Evolutionary conservation across 2,797 vertebrate genomes (phyloP).

Genomic region (Sebastes diploproa): DNA sequence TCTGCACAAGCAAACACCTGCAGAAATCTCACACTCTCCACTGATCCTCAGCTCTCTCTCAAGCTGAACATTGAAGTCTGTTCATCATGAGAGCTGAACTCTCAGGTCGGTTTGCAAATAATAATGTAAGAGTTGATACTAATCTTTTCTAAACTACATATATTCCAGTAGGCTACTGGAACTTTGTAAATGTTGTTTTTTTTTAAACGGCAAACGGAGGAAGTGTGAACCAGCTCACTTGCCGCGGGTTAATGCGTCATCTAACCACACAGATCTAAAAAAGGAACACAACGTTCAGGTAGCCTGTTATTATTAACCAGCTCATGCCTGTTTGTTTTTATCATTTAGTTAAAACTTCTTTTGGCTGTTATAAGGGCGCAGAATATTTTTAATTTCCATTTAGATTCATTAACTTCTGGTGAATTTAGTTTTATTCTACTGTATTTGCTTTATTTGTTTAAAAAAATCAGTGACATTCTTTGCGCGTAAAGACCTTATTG

Average conservation of each 20-base stretch:
- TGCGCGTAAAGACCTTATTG: background rate
- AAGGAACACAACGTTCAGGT: constrained; percentile 19
- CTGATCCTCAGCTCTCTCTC: background rate
- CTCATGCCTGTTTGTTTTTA: background rate
- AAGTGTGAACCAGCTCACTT: background rate
- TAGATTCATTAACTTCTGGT: rapidly evolving
- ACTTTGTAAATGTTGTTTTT: background rate
- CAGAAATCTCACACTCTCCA: background rate
- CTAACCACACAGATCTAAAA: constrained; percentile 3
- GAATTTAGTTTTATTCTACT: background rate
- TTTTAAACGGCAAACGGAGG: background rate
- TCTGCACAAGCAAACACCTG: background rate
- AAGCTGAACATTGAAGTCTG: background rate
- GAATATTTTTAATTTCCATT: background rate
- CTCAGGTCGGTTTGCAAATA: background rate
- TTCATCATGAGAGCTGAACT: background rate
- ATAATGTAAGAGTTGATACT: background rate
- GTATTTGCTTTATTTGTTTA: background rate
- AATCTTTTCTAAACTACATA: rapidly evolving
- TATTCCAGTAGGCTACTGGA: background rate
- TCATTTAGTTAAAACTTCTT: rapidly evolving
- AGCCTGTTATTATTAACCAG: background rate
- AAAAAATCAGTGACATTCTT: background rate
- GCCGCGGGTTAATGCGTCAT: constrained; percentile 21
- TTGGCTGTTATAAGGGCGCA: background rate